Base-by-base conservation (phyloP, 1,140 invertebrate species). In the Scylla paramamosain region DNA sequence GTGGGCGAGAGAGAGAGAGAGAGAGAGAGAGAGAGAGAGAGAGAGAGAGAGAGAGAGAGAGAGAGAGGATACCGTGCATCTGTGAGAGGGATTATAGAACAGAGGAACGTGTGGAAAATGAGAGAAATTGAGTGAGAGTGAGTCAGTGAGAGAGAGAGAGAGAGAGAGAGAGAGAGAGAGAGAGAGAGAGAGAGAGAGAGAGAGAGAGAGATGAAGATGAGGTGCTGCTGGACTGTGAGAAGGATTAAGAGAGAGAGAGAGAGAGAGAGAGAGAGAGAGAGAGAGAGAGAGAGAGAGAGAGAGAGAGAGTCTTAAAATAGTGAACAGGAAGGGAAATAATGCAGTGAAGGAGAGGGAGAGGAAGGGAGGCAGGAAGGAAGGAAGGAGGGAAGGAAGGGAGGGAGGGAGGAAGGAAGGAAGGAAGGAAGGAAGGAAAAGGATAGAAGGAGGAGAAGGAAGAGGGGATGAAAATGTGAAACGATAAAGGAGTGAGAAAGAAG, bases 81-180 rank as follows among this genome's bases (percentile, higher is more conserved):
- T 31, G 25, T 52, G 14, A 39, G n/a, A 28, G 28, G 32, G 31
- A 45, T 28, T 6, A 28, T n/a, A 28, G 16, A 67, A 16, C 14
- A 25, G 52, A 32, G 29, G 16, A 45, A 88, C 46, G 29, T 6
- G 29, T 25, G 39, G 32, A 48, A 25, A 28, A 10, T 25, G 28
- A 8, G 32, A 39, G 77, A n/a, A 46, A 12, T 16, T 8, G 10
- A 28, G 77, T 10, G 39, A 32, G 45, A 20, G 29, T 0, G 39
- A 46, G 77, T 3, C 77, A 45, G 77, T 0, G 46, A 84, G 77
- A 14, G 82, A 16, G 92, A 48, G 77, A 84, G 59, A 45, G 31
- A 31, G 32, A 82, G 77, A 93, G 28, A 45, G 89, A n/a, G 46
- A 59, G 89, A 45, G 28, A 91, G 89, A 52, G 8, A 28, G n/a